phyloP scores from a whole-genome alignment of 2,113 vertebrate genomes.

The Triplophysa siluroides region DNA sequence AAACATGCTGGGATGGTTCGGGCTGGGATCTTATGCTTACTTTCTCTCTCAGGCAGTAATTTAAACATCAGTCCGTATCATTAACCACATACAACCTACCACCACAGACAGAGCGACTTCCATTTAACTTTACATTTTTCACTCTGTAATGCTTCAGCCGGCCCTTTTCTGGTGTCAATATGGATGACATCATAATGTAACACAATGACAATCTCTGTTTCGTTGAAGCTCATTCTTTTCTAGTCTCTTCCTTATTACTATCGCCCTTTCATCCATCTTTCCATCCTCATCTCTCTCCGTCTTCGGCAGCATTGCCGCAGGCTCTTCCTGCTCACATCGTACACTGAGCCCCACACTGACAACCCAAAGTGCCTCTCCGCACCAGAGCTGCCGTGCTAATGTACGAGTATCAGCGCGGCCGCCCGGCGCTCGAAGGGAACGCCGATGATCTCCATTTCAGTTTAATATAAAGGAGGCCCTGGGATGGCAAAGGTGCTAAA shows the following conservation, averaged over 20 bases:
- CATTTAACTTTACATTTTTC: conserved; percentile 6
- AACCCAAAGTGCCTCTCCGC: conserved; percentile 30
- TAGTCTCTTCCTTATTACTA: conserved; percentile 9
- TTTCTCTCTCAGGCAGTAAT: background rate
- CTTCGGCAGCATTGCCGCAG: conserved; percentile 33
- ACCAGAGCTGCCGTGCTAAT: conserved; percentile 19
- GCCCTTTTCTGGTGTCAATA: background rate
- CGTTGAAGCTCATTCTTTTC: too few relatives aligned
- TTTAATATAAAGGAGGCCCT: conserved; percentile 46
- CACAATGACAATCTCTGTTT: conserved; percentile 20
- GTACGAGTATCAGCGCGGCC: background rate
- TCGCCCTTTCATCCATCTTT: conserved; percentile 31
- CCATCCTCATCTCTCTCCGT: background rate
- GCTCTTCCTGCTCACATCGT: conserved; percentile 40
- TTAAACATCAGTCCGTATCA: conserved; percentile 7
- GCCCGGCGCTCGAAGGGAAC: conserved; percentile 34
- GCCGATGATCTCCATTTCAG: conserved; percentile 31
- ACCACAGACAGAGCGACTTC: background rate
- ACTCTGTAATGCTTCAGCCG: background rate
- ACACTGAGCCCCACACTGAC: conserved; percentile 14
- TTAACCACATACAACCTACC: conserved; percentile 5
- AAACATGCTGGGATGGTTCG: background rate
- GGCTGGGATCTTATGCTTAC: background rate
- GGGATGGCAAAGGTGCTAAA: conserved; percentile 35
- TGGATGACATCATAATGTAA: conserved; percentile 24